These are phyloP conservation scores for Temnothorax ravouxi DNA, from an alignment of 2,888 invertebrate genomes.

Conservation along the genomic window DNA sequence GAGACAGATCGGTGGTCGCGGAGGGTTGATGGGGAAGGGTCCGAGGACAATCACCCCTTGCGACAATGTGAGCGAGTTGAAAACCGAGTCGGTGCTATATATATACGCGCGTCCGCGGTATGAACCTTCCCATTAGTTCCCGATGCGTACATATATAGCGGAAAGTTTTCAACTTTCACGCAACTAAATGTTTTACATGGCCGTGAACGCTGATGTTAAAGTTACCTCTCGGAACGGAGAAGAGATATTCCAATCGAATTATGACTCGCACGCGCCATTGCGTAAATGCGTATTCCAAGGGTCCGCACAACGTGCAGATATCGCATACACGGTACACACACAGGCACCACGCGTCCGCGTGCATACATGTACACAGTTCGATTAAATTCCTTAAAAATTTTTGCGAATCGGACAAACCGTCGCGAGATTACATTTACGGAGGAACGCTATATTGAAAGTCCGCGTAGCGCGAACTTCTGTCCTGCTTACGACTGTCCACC, in stretches of 20 bases:
- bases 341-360: background rate
- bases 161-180: constrained; percentile 54
- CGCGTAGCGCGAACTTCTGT: constrained; percentile 17
- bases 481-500: constrained; percentile 48
- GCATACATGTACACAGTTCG: background rate
- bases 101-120: background rate
- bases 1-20: constrained; percentile 75
- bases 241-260: constrained; percentile 47
- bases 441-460: constrained; percentile 57
- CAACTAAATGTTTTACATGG: constrained; percentile 26
- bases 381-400: constrained; percentile 33
- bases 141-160: constrained; percentile 36
- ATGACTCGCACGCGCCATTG: constrained; percentile 35
- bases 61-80: constrained; percentile 70
- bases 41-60: constrained; percentile 75
- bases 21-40: constrained; percentile 76
- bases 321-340: background rate
- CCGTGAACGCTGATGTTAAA: constrained; percentile 41
- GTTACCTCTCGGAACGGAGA: constrained; percentile 10
- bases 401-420: constrained; percentile 10
- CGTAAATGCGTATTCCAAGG: constrained; percentile 33
- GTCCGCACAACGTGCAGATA: background rate
- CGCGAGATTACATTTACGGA: constrained; percentile 23
- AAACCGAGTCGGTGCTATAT: constrained; percentile 49
- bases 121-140: constrained; percentile 40